phyloP scores from a whole-genome alignment of 2,888 invertebrate genomes.

The Thymelicus lineola region DNA sequence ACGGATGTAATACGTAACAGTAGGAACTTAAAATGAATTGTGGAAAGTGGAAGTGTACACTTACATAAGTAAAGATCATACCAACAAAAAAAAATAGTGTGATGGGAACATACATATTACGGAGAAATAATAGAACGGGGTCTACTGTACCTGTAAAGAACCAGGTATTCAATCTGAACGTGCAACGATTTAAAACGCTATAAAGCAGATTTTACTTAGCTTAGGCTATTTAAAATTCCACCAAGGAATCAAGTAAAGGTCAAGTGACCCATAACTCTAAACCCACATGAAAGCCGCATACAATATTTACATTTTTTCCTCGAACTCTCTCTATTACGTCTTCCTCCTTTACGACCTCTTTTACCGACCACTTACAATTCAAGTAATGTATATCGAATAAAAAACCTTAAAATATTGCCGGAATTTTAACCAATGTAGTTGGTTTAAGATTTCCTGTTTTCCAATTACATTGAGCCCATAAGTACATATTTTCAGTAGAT shows the following conservation, averaged over 20 bases:
- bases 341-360: conserved; percentile 58
- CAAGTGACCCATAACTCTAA: conserved; percentile 73
- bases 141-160: background rate
- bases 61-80: too few species aligned
- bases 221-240: conserved; percentile 69
- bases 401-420: conserved; percentile 6
- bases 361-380: conserved; percentile 55
- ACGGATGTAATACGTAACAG: too few species aligned
- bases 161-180: conserved; percentile 34
- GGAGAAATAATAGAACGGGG: background rate
- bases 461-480: background rate
- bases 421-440: background rate
- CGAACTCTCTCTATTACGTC: conserved; percentile 64
- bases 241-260: conserved; percentile 61
- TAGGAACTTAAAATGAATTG: too few species aligned
- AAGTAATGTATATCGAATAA: conserved; percentile 46
- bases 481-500: background rate
- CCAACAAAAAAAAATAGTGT: background rate
- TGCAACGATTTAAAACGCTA: conserved; percentile 48
- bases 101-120: background rate
- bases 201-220: conserved; percentile 47
- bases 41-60: too few species aligned
- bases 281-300: conserved; percentile 60
- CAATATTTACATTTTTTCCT: conserved; percentile 67
- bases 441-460: conserved; percentile 9